A percentile compares a stretch with the other conserved stretches of the same genome.
These are phyloP conservation scores for Calliphora vomitoria DNA, from an alignment of 2,888 invertebrate species.

Conservation along the genomic window DNA sequence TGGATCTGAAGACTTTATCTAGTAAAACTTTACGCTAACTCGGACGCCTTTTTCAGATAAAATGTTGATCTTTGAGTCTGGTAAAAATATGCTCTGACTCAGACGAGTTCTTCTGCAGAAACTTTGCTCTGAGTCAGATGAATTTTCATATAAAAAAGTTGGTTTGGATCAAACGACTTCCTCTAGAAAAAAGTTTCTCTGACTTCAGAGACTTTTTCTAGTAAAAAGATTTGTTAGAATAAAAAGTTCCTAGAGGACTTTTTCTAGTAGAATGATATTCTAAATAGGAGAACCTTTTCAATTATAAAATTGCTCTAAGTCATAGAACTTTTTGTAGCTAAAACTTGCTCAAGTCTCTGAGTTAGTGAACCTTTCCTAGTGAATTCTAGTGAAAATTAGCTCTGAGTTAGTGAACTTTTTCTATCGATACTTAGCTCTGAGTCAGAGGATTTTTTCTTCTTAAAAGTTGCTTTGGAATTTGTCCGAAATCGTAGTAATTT, in stretches of 20 bases:
- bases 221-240: no score
- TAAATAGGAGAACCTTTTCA: neutral
- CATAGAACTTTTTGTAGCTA: neutral
- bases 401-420: neutral
- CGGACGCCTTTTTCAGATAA: no score
- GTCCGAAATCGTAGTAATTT: no score
- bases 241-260: neutral
- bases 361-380: neutral
- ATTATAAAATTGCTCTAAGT: neutral
- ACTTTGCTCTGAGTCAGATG: neutral
- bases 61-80: neutral
- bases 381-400: neutral
- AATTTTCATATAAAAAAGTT: neutral
- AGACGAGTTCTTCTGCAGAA: neutral
- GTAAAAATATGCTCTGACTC: neutral
- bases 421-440: neutral
- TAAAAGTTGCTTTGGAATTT: no score
- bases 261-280: neutral
- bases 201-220: neutral
- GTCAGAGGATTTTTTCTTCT: neutral
- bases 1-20: neutral
- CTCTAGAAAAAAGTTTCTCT: neutral
- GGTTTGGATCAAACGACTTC: neutral
- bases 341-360: neutral
- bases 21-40: neutral